Evolutionary conservation across 2,113 vertebrate genomes (phyloP).

Genomic region (Boleophthalmus pectinirostris): DNA sequence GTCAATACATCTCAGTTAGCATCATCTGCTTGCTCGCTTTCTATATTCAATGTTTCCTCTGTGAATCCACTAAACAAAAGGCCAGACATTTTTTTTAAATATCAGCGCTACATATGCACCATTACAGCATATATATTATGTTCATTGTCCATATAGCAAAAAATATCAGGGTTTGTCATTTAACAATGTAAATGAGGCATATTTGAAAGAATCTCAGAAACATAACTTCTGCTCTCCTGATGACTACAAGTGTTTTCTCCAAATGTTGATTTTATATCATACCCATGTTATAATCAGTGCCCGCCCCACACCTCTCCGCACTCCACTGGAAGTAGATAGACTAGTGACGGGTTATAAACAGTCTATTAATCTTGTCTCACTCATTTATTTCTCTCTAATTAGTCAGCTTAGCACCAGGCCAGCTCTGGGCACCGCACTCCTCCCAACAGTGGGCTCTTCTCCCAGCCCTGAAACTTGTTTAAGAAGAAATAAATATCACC

Average conservation of each 20-base stretch:
- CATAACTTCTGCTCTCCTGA: not conserved
- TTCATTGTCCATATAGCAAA: too few relatives aligned
- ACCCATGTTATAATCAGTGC: conserved; percentile 31
- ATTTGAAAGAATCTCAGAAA: not conserved
- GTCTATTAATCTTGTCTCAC: conserved; percentile 72
- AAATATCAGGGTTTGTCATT: too few relatives aligned
- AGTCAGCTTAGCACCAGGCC: conserved; percentile 66
- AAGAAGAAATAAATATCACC: conserved; percentile 79
- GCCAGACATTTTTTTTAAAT: too few relatives aligned
- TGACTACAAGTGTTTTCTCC: not conserved
- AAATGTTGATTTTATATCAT: conserved; percentile 43
- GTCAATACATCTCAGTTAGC: not conserved
- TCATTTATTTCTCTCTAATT: conserved; percentile 76
- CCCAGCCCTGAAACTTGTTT: conserved; percentile 62
- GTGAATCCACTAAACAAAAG: too few relatives aligned
- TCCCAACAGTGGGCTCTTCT: conserved; percentile 43
- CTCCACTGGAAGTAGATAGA: conserved; percentile 36
- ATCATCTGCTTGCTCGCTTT: not conserved
- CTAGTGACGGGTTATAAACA: conserved; percentile 77
- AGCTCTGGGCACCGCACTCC: conserved; percentile 47
- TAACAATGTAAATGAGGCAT: not conserved
- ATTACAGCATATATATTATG: too few relatives aligned
- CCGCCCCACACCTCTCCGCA: conserved; percentile 31
- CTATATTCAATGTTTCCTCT: not conserved
- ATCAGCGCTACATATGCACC: too few relatives aligned